Percentiles rank a stretch among this genome's conserved stretches.
These are phyloP conservation scores for Caloenas nicobarica DNA, from an alignment of 2,113 vertebrate genomes.

Conservation along the genomic window DNA sequence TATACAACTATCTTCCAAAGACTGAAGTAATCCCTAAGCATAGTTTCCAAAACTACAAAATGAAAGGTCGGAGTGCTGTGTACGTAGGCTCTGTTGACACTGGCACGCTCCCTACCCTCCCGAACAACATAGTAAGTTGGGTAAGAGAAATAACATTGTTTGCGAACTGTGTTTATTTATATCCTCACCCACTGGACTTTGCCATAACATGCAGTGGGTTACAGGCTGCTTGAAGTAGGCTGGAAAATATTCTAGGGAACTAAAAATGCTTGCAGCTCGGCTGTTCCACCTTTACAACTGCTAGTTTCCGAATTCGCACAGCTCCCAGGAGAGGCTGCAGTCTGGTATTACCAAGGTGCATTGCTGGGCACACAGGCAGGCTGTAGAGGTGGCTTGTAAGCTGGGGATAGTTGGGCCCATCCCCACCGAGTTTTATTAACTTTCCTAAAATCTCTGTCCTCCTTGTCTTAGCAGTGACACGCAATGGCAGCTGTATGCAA, in stretches of 20 bases:
- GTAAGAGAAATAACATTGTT: background rate
- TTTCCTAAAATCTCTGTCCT: background rate
- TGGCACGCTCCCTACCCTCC: background rate
- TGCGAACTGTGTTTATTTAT: background rate
- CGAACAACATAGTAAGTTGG: background rate
- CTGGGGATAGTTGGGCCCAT: background rate
- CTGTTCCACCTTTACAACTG: background rate
- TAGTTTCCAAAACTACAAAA: background rate
- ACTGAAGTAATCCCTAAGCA: background rate
- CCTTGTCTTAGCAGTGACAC: background rate
- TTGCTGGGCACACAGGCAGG: accelerated
- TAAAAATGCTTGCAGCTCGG: background rate
- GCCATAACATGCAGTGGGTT: background rate
- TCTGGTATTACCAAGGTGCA: background rate
- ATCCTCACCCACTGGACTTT: background rate
- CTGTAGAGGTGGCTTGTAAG: accelerated
- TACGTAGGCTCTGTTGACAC: background rate
- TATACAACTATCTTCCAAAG: background rate
- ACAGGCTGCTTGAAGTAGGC: background rate
- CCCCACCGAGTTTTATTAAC: background rate
- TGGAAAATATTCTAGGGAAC: background rate
- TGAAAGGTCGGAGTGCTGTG: background rate
- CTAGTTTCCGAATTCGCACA: background rate
- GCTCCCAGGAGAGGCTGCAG: background rate
- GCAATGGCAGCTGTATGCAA: accelerated